phyloP scores from a whole-genome alignment of 1,140 invertebrate genomes.

The Adoxophyes honmai region DNA sequence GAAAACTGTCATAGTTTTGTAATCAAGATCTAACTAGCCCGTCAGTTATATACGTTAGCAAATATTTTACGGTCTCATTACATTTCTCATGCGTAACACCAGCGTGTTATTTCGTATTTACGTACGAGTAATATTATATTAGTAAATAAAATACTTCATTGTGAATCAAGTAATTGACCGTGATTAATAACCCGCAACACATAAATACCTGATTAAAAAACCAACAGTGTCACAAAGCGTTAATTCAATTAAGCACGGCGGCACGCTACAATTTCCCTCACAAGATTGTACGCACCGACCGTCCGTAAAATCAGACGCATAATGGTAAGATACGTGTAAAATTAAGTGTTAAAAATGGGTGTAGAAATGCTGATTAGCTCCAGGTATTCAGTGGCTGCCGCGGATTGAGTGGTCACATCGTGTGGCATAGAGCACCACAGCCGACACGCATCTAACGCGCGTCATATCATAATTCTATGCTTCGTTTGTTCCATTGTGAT shows the following conservation, averaged over 20 bases:
- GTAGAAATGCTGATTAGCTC: conserved; percentile 74
- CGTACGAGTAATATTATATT: no score
- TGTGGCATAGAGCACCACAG: conserved; percentile 46
- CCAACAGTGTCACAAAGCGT: conserved; percentile 15
- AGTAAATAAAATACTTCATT: background rate
- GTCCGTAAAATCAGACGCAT: conserved; percentile 60
- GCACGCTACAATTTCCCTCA: conserved; percentile 9
- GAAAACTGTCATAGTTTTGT: no score
- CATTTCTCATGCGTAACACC: no score
- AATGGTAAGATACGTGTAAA: conserved; percentile 73
- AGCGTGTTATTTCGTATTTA: no score
- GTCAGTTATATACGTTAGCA: no score
- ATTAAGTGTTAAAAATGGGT: conserved; percentile 76
- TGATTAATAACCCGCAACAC: background rate
- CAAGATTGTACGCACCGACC: conserved; percentile 16
- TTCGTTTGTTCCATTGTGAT: conserved; percentile 68
- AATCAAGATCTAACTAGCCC: no score
- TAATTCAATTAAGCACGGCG: conserved; percentile 16
- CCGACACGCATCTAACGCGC: conserved; percentile 59
- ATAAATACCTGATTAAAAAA: background rate
- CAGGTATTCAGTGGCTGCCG: conserved; percentile 66
- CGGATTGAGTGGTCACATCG: conserved; percentile 70
- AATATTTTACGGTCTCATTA: no score
- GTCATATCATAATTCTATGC: conserved; percentile 69
- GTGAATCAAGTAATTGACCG: background rate